Evolutionary conservation across 1,140 invertebrate genomes (phyloP), one percentile per base, ranked within the genome.

Genomic region (Hyposmocoma kahamanoa): DNA sequence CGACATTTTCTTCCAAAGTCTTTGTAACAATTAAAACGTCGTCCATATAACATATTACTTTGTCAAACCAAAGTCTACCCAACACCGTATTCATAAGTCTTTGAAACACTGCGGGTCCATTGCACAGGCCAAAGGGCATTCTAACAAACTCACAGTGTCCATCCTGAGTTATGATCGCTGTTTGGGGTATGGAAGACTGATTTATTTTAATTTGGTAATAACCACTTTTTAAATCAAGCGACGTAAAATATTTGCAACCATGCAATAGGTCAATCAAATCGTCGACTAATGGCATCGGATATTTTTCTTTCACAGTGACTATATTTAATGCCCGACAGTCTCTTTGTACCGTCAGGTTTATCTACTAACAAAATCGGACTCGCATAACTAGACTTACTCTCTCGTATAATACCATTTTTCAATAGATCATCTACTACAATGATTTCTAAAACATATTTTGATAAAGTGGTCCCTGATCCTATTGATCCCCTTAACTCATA

Each of bases 131-230:
- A 54, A 65, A 62, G 1, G 59, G 59, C 47, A 59, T 59, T 15
- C 34, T 32, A 9, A 50, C 21, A 46, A 41, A 68, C 45, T 57
- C 45, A 28, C 56, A 88, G 20, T 67, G 59, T 1, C 76, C 70
- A 19, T 59, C 42, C 0, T 54, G 57, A n/a, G 59, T 67, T 0
- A 63, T 47, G 45, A 73, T 71, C 15, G 65, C 51, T 0, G 63
- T 65, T 17, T 66, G 24, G 5, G 11, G 11, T 26, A 6, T 6
- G 11, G 24, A 26, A 6, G 11, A 26, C 11, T 26, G 20, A 19
- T 20, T 22, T 3, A 41, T 41, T 21, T 9, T 9, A 3, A 41
- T 41, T 41, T 41, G 38, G 18, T 41, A 20, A 13, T 21, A 41
- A 21, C 38, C 38, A 10, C 19, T 41, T n/a, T 11, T 22, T 22